Evolutionary conservation across 2,888 invertebrate species (phyloP), one percentile per base, ranked within the genome.

Genomic region (Charanyca ferruginea): DNA sequence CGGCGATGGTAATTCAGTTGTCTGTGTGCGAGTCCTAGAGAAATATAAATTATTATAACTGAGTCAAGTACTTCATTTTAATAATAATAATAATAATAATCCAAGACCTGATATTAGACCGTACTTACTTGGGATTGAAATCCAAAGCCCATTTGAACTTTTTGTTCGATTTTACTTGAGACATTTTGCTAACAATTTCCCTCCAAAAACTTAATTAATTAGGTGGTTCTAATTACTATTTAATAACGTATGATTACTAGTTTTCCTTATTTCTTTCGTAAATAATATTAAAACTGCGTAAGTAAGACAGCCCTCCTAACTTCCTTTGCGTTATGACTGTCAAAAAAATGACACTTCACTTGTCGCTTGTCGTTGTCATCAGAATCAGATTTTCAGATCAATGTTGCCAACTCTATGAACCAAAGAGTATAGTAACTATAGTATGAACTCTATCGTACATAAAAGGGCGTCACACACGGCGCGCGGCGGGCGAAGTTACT

Each of bases 1-100:
- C 23, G 99, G 99, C 38, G 97, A 96, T 1, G 98, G 96, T 71
- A 98, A 89, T 66, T 97, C 97, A 60, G 89, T 93, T 18, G 88
- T 66, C 53, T 84, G 78, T 3, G 85, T 77, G 71, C 88, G 90
- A 70, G 86, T 88, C 76, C 94, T 94, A 86, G 22, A 90, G 85
- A 28, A 53, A 49, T 57, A 66, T 18, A 61, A 60, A 25, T 25
- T 3, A 35, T 22, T 51, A 69, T 51, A 35, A 35, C 2, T 16
- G 11, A 38, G 7, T 16, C 16, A 16, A 5, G 38, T 38, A 41
- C 38, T 18, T 23, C n/a, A 22, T n/a, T n/a, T n/a, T n/a, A n/a
- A n/a, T n/a, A n/a, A n/a, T n/a, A n/a, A n/a, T 25, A 44, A 4
- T 38, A 16, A 38, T 16, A 38, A 23, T 16, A 23, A 38, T 51